Evolutionary conservation across 2,113 vertebrate species (phyloP), one percentile per base, ranked within the genome.

Genomic region (Pampusana beccarii): DNA sequence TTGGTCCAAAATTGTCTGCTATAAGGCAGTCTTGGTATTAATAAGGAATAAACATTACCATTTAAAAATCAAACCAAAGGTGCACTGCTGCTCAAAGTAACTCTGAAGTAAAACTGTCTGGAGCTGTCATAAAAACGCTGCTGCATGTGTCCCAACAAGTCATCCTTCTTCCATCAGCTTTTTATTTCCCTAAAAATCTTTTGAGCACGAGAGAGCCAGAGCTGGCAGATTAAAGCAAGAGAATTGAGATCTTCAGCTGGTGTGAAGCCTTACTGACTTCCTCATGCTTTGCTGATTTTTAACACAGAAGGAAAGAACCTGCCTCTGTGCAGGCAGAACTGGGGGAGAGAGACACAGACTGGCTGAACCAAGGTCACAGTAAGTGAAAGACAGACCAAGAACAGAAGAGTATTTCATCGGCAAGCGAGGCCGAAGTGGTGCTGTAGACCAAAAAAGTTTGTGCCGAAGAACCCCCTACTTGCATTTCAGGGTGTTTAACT

Each of bases 11-110:
- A 90, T 8, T 86, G 57, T 90, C 87, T 95, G 38, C 46, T 77
- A 20, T 83, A 84, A 94, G 92, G 67, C 80, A 90, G 62, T 44
- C 69, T 66, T 93, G 60, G 33, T 65, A 93, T 78, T 94, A 80
- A 71, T 96, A 93, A 91, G 51, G 42, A 84, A 90, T 80, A 95
- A 97, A 97, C 24, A 90, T 10, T 80, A 46, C 29, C 64, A 84
- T 95, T 88, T 58, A 50, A 93, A 93, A 96, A 97, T 80, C 82
- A 97, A 93, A 74, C 53, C 51, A 92, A 96, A 82, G 57, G 25
- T 78, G 54, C 44, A 79, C 20, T 67, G 86, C 58, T 93, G 31
- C 17, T 79, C 72, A 65, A 88, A 90, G 51, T 6, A 94, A 42
- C 81, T 64, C 71, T 75, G 61, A 74, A 80, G 40, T 56, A 66